Conservation (phyloP, 2,797 vertebrate genomes). For the Hemibagrus guttatus region DNA sequence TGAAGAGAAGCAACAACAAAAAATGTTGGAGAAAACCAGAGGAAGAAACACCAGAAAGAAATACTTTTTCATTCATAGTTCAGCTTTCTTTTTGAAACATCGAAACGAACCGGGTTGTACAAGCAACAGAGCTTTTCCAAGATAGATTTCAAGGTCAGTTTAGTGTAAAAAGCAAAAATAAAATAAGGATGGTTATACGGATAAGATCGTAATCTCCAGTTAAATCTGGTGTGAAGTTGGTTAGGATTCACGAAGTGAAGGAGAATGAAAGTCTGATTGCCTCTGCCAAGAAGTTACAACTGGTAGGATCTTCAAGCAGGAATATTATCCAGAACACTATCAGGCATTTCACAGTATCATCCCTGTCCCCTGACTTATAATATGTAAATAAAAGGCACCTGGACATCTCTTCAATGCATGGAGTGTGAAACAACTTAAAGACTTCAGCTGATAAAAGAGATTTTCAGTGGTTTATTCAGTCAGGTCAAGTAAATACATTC, state of each 20-base stretch:
- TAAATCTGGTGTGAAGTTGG: not conserved
- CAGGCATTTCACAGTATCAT: not conserved
- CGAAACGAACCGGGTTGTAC: not conserved
- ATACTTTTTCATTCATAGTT: not conserved
- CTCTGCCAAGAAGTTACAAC: not conserved
- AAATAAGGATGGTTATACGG: not conserved
- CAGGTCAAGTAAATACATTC: slow-evolving; percentile 3
- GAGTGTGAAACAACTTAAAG: not conserved
- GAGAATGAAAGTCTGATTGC: not conserved
- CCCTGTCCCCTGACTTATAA: not conserved
- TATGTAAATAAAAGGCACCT: not conserved
- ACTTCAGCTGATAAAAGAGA: slow-evolving; percentile 1
- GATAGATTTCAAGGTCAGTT: not conserved
- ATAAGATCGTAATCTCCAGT: not conserved
- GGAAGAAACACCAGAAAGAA: not conserved
- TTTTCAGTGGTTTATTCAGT: slow-evolving; percentile 28
- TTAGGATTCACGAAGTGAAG: not conserved
- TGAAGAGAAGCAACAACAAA: not conserved
- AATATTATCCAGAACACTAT: not conserved
- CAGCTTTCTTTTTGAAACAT: not conserved
- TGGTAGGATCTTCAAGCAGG: not conserved
- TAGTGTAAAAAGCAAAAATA: not conserved
- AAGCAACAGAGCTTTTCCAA: not conserved
- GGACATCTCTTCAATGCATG: not conserved
- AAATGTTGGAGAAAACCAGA: not conserved